Evolutionary conservation across 2,797 vertebrate species (phyloP), one percentile per base, ranked within the genome.

Genomic region (Liparis tanakae): DNA sequence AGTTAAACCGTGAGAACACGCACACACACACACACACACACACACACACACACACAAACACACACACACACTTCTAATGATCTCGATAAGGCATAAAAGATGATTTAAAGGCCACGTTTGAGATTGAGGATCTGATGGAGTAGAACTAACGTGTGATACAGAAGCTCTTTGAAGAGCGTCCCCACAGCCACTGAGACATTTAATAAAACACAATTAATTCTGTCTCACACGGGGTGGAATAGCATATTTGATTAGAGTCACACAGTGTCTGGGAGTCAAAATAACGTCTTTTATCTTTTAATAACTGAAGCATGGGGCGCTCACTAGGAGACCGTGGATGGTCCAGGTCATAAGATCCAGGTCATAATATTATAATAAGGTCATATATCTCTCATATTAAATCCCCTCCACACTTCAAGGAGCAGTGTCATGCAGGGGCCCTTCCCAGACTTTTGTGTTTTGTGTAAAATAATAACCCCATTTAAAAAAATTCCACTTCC

Each of bases 81-180:
- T 76, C 55, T 65, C 33, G 50, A 58, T 36, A 20, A 55, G 60
- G 18, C 22, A 48, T 22, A n/a, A n/a, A n/a, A 30, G 25, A 30
- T 20, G 50, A 25, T 54, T 77, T 50, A 68, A 76, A 79, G 63
- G 55, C 78, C 70, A 53, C 44, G 79, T 76, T 43, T 62, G 37
- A 73, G 53, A 65, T 76, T 66, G 46, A 36, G 58, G 17, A 18
- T 55, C 68, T 76, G 61, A 65, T 76, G 54, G 36, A 59, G 55
- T 51, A 17, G 25, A 66, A 59, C 30, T 56, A 59, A 59, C 59
- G 67, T 70, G 57, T 59, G 53, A 67, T 39, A 53, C 50, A 34
- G 48, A 68, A 17, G 39, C 55, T 22, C 59, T 72, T 80, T 81
- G 57, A 76, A 71, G 48, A 69, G 25, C 9, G 7, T 48, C 55